A percentile compares a stretch with the other conserved stretches of the same genome.
Evolutionary conservation across 2,113 vertebrate species (phyloP).

Genomic region (Manacus vitellinus): DNA sequence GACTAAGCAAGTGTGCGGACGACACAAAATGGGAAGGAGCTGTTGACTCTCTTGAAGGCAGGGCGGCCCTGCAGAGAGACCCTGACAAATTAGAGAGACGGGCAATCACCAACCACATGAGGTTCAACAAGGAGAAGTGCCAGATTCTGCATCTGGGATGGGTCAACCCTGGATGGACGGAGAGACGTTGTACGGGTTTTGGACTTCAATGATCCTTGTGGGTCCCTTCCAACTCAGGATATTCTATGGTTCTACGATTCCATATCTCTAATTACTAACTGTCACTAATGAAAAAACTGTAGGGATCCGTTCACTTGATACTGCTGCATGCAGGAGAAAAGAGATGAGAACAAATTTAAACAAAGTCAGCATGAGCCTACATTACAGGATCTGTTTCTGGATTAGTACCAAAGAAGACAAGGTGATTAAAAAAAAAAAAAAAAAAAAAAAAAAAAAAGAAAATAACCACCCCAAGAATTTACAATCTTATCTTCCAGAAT

Average conservation of each 20-base stretch:
- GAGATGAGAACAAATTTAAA: neutral
- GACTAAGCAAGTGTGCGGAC: accelerated
- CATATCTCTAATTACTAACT: neutral
- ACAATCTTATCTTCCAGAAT: neutral
- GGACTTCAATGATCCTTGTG: neutral
- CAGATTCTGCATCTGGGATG: accelerated
- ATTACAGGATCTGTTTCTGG: neutral
- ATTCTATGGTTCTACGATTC: neutral
- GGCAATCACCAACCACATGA: accelerated
- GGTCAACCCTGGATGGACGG: accelerated
- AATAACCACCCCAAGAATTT: neutral
- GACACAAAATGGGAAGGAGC: neutral
- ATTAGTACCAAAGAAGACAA: neutral
- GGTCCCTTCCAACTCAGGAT: neutral
- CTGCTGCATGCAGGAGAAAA: neutral
- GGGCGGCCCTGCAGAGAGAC: neutral
- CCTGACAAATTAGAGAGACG: neutral
- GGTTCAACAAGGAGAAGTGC: no score
- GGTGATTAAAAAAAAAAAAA: neutral
- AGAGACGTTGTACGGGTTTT: neutral
- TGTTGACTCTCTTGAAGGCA: neutral
- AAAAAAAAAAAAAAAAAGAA: neutral
- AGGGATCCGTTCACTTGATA: neutral
- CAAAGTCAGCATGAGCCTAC: neutral
- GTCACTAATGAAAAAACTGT: neutral